A percentile compares a stretch with the other conserved stretches of the same genome.
Evolutionary conservation across 2,113 vertebrate genomes (phyloP).

Genomic region (Brachypteracias leptosomus): DNA sequence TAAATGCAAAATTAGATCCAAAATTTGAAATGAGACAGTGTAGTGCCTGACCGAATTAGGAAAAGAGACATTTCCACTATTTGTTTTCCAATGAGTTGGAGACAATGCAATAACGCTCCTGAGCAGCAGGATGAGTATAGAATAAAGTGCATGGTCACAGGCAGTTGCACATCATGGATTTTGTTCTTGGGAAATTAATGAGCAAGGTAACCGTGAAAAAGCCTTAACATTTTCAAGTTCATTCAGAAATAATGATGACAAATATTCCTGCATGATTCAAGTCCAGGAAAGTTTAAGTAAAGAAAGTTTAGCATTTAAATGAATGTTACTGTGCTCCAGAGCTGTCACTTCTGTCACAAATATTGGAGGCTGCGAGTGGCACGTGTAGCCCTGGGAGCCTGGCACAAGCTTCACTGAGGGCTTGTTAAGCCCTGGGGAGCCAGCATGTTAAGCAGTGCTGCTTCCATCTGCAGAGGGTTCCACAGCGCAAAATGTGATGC

Average conservation of each 20-base stretch:
- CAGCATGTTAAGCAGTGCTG: fast-evolving
- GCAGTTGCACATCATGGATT: not conserved
- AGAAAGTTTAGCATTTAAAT: not conserved
- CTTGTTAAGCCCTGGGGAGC: not conserved
- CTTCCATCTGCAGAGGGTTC: not conserved
- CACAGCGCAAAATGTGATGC: not conserved
- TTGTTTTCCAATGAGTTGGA: not conserved
- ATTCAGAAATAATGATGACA: not conserved
- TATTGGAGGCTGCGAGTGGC: not conserved
- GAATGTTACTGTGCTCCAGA: not conserved
- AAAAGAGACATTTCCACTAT: not conserved
- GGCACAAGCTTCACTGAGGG: fast-evolving
- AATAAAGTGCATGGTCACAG: not conserved
- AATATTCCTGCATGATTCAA: not conserved
- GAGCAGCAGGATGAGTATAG: not conserved
- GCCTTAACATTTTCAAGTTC: not conserved
- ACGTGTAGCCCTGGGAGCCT: not conserved
- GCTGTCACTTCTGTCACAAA: not conserved
- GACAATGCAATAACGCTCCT: not conserved
- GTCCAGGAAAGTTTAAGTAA: not conserved
- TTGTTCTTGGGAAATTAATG: not conserved
- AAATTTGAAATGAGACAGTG: not conserved
- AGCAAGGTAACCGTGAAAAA: not conserved
- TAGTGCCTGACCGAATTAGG: not conserved
- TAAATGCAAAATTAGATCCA: not conserved